Percentiles rank a stretch among this genome's conserved stretches.
Conservation (phyloP, 2,797 vertebrate species). For the Diplodus puntazzo region DNA sequence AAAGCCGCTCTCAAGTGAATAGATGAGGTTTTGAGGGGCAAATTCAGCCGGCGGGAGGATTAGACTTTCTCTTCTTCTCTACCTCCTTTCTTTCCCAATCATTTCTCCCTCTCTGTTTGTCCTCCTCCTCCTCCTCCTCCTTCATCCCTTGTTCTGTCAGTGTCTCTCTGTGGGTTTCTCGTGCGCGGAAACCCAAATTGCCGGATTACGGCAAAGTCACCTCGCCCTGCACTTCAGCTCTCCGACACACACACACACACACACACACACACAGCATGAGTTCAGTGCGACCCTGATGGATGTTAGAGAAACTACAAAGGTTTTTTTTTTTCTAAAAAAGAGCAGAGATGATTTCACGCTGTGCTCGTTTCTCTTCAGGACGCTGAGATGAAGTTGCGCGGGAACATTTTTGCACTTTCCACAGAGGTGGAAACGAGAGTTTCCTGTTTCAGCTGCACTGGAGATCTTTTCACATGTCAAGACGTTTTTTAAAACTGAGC, state of each 20-base stretch:
- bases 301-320: background rate
- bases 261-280: background rate
- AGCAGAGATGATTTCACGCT: background rate
- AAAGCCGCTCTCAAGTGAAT: conserved; percentile 45
- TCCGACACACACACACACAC: background rate
- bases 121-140: background rate
- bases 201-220: conserved; percentile 66
- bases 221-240: conserved; percentile 27
- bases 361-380: background rate
- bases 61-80: conserved; percentile 10
- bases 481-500: no score
- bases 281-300: conserved; percentile 11
- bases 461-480: background rate
- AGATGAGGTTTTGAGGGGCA: conserved; percentile 24
- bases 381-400: background rate
- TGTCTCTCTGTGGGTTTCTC: conserved; percentile 3
- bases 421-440: background rate
- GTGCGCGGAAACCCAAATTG: conserved; percentile 34
- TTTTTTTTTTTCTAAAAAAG: background rate
- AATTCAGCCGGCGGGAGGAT: conserved; percentile 23
- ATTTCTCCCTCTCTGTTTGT: background rate
- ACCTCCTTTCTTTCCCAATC: background rate
- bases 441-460: background rate
- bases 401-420: background rate
- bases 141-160: background rate